Evolutionary conservation across 1,140 invertebrate genomes (phyloP).

Genomic region (Adoxophyes honmai): DNA sequence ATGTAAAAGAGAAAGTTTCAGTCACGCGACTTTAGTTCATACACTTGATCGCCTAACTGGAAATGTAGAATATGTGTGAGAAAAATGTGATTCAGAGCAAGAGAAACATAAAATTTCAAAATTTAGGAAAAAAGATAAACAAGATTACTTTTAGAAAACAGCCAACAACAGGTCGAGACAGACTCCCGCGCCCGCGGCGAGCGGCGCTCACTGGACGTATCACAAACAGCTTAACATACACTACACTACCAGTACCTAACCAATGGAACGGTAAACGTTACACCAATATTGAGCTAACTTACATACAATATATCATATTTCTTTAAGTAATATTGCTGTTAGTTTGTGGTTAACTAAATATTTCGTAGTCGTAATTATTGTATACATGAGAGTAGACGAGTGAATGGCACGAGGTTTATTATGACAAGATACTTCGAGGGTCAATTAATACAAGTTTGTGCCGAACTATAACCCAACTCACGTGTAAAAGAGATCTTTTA

Average conservation of each 20-base stretch:
- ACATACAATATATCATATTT: constrained; percentile 70
- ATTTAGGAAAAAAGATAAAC: too few species aligned
- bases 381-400: constrained; percentile 64
- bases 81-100: too few species aligned
- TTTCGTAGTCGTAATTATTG: constrained; percentile 51
- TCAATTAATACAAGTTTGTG: constrained; percentile 42
- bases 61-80: too few species aligned
- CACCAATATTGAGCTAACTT: constrained; percentile 75
- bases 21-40: too few species aligned
- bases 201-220: constrained; percentile 69
- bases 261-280: constrained; percentile 75
- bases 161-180: neutral
- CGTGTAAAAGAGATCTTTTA: constrained; percentile 51
- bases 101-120: too few species aligned
- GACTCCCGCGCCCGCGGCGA: constrained; percentile 12
- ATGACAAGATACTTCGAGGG: constrained; percentile 58
- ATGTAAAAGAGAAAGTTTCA: too few species aligned
- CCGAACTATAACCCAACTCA: constrained; percentile 25
- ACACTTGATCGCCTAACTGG: too few species aligned
- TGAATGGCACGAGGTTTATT: constrained; percentile 68
- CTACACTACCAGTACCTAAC: constrained; percentile 70
- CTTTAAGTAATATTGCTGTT: constrained; percentile 76
- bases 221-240: constrained; percentile 67
- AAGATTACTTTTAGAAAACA: too few species aligned
- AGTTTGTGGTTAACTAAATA: constrained; percentile 66